These are phyloP conservation scores for Phyto melanocephala DNA, from an alignment of 2,888 invertebrate species.

Conservation along the genomic window DNA sequence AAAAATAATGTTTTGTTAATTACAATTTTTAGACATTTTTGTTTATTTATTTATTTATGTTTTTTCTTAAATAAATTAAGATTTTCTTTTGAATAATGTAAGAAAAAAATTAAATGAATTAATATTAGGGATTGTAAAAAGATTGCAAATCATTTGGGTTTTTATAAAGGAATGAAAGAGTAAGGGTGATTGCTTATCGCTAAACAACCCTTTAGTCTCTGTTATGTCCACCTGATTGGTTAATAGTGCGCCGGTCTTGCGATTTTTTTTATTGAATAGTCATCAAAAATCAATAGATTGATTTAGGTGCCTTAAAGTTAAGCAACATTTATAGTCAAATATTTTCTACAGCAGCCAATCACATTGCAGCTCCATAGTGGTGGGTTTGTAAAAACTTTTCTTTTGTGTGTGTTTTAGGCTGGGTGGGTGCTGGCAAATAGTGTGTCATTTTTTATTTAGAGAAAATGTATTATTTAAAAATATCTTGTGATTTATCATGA, in stretches of 20 bases:
- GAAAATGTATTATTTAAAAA: conserved; percentile 26
- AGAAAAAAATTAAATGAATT: conserved; percentile 18
- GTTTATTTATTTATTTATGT: conserved; percentile 11
- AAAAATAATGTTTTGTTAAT: conserved; percentile 65
- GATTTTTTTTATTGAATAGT: conserved; percentile 71
- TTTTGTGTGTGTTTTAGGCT: background rate
- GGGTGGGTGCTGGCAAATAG: background rate
- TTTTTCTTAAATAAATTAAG: conserved; percentile 46
- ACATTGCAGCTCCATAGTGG: conserved; percentile 72
- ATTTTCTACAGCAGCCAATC: conserved; percentile 69
- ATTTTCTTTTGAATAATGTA: background rate
- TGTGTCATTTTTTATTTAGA: background rate
- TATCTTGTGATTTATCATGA: conserved; percentile 40
- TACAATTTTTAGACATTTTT: conserved; percentile 50
- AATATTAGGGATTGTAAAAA: background rate
- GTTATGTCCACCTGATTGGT: conserved; percentile 47
- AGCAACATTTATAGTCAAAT: conserved; percentile 1
- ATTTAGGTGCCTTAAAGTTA: conserved; percentile 71
- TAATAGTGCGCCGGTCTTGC: conserved; percentile 48
- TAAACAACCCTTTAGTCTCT: conserved; percentile 53
- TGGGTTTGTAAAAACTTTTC: conserved; percentile 68
- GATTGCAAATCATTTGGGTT: background rate
- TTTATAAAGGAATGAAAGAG: background rate
- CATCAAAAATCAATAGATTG: conserved; percentile 77
- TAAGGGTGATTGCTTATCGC: background rate